Percentiles rank a stretch among this genome's conserved stretches.
Evolutionary conservation across 2,797 vertebrate genomes (phyloP).

Genomic region (Tachyglossus aculeatus): DNA sequence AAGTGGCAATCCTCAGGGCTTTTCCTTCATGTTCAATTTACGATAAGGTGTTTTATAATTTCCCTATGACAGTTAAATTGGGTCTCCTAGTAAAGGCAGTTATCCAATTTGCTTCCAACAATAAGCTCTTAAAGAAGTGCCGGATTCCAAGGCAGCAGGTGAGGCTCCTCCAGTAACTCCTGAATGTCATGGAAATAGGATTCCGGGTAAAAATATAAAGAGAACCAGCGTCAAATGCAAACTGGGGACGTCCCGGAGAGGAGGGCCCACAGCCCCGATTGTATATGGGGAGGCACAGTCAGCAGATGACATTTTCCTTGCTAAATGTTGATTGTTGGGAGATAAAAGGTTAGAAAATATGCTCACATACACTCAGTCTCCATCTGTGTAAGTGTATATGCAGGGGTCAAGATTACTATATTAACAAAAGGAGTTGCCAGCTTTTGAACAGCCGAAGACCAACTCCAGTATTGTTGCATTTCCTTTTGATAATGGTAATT

Average conservation of each 20-base stretch:
- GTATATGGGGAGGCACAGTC: conserved; percentile 40
- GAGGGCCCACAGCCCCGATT: conserved; percentile 29
- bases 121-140: conserved; percentile 42
- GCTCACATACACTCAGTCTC: conserved; percentile 20
- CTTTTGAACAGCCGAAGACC: conserved; percentile 53
- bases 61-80: conserved; percentile 53
- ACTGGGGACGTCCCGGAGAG: conserved; percentile 19
- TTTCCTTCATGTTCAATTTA: conserved; percentile 48
- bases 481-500: conserved; percentile 70
- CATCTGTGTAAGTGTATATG: conserved; percentile 26
- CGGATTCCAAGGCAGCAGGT: conserved; percentile 29
- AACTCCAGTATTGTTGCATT: conserved; percentile 48
- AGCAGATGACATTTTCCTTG: conserved; percentile 50
- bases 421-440: conserved; percentile 56
- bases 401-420: conserved; percentile 40
- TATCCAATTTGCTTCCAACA: conserved; percentile 39
- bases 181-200: conserved; percentile 15
- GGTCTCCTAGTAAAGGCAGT: conserved; percentile 36
- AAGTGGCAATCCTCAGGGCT: conserved; percentile 40
- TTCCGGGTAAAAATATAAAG: background rate
- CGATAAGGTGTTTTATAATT: conserved; percentile 53
- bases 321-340: conserved; percentile 60
- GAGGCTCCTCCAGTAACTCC: conserved; percentile 12
- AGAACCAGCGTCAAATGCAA: background rate
- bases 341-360: conserved; percentile 56